Evolutionary conservation across 1,140 invertebrate genomes (phyloP), one percentile per base, ranked within the genome.

Genomic region (Nixonia krombeini): DNA sequence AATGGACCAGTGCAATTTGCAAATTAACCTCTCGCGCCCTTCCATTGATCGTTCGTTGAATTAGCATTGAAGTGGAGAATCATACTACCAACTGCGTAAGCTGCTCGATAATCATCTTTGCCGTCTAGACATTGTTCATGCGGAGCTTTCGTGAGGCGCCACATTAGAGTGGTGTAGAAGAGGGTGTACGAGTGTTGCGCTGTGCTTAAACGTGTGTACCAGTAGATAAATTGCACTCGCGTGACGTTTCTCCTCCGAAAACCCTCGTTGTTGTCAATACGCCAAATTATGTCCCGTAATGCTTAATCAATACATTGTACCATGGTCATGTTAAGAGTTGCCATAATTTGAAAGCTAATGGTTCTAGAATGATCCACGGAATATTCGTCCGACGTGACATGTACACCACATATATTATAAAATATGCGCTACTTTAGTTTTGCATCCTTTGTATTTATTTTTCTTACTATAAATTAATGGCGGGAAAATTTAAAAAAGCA

Each of bases 141-240:
- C 21, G 16, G 13, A 31, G 53, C 47, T 58, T 65, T 58, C 62
- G 62, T 65, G 62, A 47, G 62, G 62, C 62, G 62, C 62, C 62
- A 58, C 62, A 65, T 65, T 65, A 52, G 15, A 47, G 16, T 23
- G 10, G 3, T 7, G 17, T 47, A 9, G n/a, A 21, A 21, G 12
- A 45, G 42, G 42, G 44, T 47, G 44, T n/a, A 45, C 25, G 4
- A 12, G 35, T 21, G 28, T 53, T 57, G 49, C 50, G 26, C 26
- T 10, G 35, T 13, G 18, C 33, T 52, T 10, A 49, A 57, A 65
- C n/a, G n/a, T n/a, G 45, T 42, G 29, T 40, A 41, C 28, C 41
- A 35, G 29, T 38, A 33, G 47, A 47, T 41, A 57, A 65, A 56
- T 57, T 65, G 51, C 35, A 21, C 26, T 41, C 47, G 41, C 33